A percentile compares a stretch with the other conserved stretches of the same genome.
Evolutionary conservation across 2,113 vertebrate genomes (phyloP).

Genomic region (Cyanocitta stelleri): DNA sequence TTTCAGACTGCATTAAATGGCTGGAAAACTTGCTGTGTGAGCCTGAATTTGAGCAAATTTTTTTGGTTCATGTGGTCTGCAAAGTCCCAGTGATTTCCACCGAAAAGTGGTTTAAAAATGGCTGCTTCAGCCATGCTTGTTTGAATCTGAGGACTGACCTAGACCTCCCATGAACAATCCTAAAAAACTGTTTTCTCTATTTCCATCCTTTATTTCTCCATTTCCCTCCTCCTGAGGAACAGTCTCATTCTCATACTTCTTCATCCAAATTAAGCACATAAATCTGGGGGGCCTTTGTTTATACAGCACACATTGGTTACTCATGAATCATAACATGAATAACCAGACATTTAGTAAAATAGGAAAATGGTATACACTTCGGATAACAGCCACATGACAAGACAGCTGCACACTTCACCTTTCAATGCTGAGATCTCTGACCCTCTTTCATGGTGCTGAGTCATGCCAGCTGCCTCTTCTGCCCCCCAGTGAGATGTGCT

Average conservation of each 20-base stretch:
- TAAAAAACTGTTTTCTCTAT: background rate
- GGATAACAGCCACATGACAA: background rate
- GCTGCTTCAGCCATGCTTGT: background rate
- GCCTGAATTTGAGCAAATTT: background rate
- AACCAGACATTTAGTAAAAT: background rate
- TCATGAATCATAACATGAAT: background rate
- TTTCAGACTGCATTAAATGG: background rate
- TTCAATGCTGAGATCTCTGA: background rate
- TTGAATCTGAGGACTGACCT: background rate
- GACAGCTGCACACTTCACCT: background rate
- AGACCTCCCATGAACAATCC: background rate
- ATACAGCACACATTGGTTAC: background rate
- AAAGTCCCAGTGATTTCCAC: background rate
- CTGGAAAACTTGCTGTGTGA: background rate
- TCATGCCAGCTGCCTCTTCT: background rate
- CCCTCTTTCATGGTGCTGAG: background rate
- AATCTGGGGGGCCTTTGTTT: background rate
- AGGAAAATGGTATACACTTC: background rate
- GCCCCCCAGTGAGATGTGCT: background rate
- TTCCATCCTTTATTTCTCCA: background rate
- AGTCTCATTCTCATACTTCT: background rate
- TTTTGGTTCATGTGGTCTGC: background rate
- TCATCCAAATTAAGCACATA: background rate
- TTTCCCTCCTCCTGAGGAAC: background rate
- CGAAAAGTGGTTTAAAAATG: background rate